Evolutionary conservation across 2,113 vertebrate species (phyloP).

Genomic region (Lonchura striata): DNA sequence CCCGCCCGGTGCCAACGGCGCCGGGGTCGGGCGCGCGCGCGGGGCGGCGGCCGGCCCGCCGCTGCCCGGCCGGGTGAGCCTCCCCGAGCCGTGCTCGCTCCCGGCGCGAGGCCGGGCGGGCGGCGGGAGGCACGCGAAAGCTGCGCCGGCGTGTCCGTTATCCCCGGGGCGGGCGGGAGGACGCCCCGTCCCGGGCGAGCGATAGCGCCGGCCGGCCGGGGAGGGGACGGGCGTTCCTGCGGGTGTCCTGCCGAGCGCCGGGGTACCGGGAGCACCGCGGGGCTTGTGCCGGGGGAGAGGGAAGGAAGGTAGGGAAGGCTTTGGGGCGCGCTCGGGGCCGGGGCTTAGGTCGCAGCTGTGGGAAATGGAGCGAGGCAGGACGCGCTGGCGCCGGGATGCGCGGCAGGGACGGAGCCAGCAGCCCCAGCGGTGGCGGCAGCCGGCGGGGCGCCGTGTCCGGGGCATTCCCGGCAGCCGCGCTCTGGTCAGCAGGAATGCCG

Average conservation of each 20-base stretch:
- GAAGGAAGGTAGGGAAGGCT: not conserved
- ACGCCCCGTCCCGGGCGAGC: not conserved
- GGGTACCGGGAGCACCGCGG: not conserved
- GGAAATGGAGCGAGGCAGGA: not conserved
- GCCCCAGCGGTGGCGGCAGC: not conserved
- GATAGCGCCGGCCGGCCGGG: not conserved
- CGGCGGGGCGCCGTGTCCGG: not conserved
- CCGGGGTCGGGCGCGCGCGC: not conserved
- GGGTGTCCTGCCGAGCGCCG: not conserved
- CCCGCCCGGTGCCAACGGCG: not conserved
- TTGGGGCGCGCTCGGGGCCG: not conserved
- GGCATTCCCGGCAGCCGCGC: not conserved
- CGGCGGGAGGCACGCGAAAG: not conserved
- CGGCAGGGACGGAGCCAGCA: accelerated
- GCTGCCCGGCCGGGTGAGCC: not conserved
- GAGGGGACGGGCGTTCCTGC: not conserved
- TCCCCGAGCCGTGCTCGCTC: not conserved
- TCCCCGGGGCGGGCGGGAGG: not conserved
- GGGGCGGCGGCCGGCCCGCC: not conserved
- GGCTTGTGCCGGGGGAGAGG: not conserved
- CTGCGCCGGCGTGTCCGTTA: not conserved
- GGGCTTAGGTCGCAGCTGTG: not conserved
- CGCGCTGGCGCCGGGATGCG: not conserved
- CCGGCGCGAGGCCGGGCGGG: not conserved
- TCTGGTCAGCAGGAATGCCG: no score